These are phyloP conservation scores for Palaemon carinicauda DNA, from an alignment of 1,140 invertebrate genomes.

Conservation along the genomic window DNA sequence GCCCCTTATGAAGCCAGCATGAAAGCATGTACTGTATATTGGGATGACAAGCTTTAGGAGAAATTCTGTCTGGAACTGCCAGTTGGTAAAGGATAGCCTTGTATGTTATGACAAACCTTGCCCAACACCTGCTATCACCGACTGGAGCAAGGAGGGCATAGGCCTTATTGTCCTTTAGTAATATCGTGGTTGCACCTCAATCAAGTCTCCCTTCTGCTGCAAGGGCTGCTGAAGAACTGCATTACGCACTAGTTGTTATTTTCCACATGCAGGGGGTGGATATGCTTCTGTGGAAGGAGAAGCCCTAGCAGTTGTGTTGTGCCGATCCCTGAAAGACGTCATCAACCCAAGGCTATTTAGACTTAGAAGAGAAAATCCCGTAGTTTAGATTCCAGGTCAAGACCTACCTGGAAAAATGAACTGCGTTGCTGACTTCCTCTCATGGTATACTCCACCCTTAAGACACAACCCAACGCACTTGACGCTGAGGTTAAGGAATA, in stretches of 20 bases:
- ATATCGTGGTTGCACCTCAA: neutral
- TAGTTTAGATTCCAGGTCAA: neutral
- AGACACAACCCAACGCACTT: no score
- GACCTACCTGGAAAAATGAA: neutral
- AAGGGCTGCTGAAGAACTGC: neutral
- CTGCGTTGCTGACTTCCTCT: neutral
- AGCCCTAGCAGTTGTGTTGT: no score
- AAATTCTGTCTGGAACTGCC: neutral
- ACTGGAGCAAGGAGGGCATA: slow-evolving; percentile 13
- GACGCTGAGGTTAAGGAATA: no score
- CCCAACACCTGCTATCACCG: neutral
- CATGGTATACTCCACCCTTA: neutral
- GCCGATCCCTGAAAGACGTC: neutral
- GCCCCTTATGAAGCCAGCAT: neutral
- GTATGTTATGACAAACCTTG: slow-evolving; percentile 3
- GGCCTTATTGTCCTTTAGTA: slow-evolving; percentile 4
- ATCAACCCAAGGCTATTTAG: neutral
- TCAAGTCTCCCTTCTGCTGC: neutral
- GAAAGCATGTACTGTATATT: neutral
- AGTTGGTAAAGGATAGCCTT: neutral
- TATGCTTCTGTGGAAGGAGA: neutral
- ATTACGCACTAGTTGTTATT: neutral
- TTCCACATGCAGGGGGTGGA: neutral
- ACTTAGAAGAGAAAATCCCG: neutral
- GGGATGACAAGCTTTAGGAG: slow-evolving; percentile 25